Percentiles rank a stretch among this genome's conserved stretches.
Conservation (phyloP, 2,797 vertebrate genomes). For the Echeneis naucrates region DNA sequence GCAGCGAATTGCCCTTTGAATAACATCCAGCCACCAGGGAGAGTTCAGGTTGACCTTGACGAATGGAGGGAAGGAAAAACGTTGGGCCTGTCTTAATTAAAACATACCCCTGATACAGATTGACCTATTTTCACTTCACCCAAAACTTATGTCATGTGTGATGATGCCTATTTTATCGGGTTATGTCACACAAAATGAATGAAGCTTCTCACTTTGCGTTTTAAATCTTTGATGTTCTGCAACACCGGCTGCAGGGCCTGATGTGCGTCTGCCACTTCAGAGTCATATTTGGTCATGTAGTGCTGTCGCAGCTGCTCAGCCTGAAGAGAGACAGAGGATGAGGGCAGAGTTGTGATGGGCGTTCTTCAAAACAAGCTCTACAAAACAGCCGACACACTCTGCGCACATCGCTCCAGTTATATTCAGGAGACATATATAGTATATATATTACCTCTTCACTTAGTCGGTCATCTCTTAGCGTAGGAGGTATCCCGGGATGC, state of each 20-base stretch:
- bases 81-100: background rate
- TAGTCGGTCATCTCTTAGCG: slow-evolving; percentile 92
- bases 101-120: background rate
- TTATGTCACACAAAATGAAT: background rate
- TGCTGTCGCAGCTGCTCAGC: slow-evolving; percentile 94
- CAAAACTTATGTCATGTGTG: background rate
- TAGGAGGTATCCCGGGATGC: slow-evolving; percentile 95
- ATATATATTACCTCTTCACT: slow-evolving; percentile 93
- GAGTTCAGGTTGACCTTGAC: slow-evolving; percentile 89
- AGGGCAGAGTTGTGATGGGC: background rate
- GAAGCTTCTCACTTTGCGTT: slow-evolving; percentile 87
- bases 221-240: slow-evolving; percentile 93
- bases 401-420: background rate
- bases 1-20: slow-evolving; percentile 86
- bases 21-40: slow-evolving; percentile 97
- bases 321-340: slow-evolving; percentile 69
- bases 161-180: background rate
- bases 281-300: slow-evolving; percentile 98
- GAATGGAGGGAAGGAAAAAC: background rate
- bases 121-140: background rate
- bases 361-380: background rate
- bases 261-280: slow-evolving; percentile 93
- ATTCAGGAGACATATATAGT: background rate
- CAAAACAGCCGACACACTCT: background rate
- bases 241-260: slow-evolving; percentile 93